phyloP scores from a whole-genome alignment of 2,113 vertebrate species.

The Hiodon tergisus region DNA sequence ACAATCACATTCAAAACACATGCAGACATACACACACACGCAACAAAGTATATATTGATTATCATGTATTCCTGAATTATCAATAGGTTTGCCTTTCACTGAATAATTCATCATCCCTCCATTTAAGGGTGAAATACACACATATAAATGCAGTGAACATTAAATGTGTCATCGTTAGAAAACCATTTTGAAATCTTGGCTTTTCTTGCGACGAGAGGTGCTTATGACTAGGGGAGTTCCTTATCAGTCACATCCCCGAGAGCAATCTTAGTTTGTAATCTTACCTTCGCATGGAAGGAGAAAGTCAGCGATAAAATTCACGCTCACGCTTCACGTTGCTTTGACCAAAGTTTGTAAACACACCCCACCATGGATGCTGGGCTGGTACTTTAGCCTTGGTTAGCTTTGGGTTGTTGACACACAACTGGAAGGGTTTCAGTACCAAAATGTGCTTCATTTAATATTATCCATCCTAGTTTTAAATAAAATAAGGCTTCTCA shows the following conservation, averaged over 20 bases:
- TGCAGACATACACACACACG: conserved; percentile 9
- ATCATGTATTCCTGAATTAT: too few relatives aligned
- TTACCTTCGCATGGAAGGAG: background rate
- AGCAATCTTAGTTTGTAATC: background rate
- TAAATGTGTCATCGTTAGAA: background rate
- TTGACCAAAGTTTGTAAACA: conserved; percentile 40
- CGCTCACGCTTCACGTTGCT: background rate
- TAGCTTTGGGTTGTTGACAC: too few relatives aligned
- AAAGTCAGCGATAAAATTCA: background rate
- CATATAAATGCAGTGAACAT: background rate
- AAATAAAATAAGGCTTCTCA: too few relatives aligned
- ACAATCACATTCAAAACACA: conserved; percentile 1
- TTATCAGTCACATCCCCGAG: background rate
- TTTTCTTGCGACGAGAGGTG: background rate
- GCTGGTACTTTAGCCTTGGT: background rate
- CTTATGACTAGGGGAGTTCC: background rate
- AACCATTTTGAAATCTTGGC: background rate
- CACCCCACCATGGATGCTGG: background rate
- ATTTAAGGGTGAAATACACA: background rate
- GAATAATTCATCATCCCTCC: background rate
- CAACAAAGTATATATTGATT: conserved; percentile 1
- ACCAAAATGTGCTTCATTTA: too few relatives aligned
- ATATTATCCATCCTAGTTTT: too few relatives aligned
- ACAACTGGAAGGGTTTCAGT: too few relatives aligned
- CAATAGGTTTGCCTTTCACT: background rate